Percentiles rank a stretch among this genome's conserved stretches.
Evolutionary conservation across 2,888 invertebrate genomes (phyloP).

Genomic region (Papilio protenor): DNA sequence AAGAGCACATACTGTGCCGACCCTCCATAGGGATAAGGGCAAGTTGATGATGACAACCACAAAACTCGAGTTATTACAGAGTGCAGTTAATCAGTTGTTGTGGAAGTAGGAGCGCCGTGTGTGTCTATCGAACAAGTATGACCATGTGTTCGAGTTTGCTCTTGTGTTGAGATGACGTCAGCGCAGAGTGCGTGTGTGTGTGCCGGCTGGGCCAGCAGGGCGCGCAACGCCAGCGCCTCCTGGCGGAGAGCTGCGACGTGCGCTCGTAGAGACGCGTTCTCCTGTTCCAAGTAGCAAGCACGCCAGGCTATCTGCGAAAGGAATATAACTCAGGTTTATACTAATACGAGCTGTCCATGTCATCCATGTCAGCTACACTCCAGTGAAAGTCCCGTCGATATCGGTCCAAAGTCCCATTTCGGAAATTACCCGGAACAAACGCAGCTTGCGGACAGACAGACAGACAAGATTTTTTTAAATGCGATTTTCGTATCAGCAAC

Average conservation of each 20-base stretch:
- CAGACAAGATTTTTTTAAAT: no score
- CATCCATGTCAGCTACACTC: not conserved
- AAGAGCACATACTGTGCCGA: no score
- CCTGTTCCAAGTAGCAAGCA: conserved; percentile 93
- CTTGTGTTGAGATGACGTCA: conserved; percentile 47
- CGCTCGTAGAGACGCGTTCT: conserved; percentile 93
- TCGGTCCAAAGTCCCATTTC: not conserved
- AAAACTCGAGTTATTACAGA: no score
- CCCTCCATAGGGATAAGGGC: no score
- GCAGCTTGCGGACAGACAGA: no score
- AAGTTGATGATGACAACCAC: no score
- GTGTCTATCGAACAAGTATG: conserved; percentile 44
- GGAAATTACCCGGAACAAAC: no score
- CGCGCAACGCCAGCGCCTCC: conserved; percentile 89
- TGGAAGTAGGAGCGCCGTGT: conserved; percentile 63
- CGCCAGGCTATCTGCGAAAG: conserved; percentile 89
- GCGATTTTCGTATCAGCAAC: no score
- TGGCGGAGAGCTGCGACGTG: conserved; percentile 92
- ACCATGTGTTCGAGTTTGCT: conserved; percentile 43
- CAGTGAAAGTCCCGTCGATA: not conserved
- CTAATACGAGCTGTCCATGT: not conserved
- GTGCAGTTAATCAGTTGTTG: conserved; percentile 64
- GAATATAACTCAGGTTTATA: not conserved
- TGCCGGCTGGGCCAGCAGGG: conserved; percentile 81
- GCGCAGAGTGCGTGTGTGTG: not conserved